Percentiles rank a stretch among this genome's conserved stretches.
These are phyloP conservation scores for Leptinotarsa lineolata DNA, from an alignment of 1,140 invertebrate species.

Conservation along the genomic window DNA sequence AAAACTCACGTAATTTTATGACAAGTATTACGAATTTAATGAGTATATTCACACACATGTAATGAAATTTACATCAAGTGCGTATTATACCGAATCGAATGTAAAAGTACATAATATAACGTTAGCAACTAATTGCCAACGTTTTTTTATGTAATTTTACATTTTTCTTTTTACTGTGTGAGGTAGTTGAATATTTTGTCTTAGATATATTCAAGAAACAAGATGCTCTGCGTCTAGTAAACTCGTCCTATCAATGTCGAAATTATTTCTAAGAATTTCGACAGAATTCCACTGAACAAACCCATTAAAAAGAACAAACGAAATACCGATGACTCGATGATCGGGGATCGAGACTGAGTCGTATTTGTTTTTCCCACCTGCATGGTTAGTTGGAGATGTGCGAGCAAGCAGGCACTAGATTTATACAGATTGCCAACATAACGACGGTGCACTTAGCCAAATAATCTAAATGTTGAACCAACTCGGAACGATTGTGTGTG, in stretches of 20 bases:
- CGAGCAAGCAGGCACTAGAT: slow-evolving; percentile 2
- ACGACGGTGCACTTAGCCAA: slow-evolving; percentile 7
- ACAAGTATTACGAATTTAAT: too few species aligned
- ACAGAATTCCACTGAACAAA: slow-evolving; percentile 8
- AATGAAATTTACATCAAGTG: too few species aligned
- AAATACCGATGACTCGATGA: not conserved
- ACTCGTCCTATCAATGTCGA: not conserved
- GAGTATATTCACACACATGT: too few species aligned
- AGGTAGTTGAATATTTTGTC: too few species aligned
- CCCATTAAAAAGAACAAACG: slow-evolving; percentile 7
- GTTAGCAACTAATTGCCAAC: too few species aligned
- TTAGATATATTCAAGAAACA: not conserved
- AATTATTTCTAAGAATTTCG: not conserved
- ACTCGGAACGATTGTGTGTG: slow-evolving; percentile 5
- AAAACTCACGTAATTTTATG: too few species aligned
- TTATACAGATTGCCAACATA: slow-evolving; percentile 8
- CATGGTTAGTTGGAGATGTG: not conserved
- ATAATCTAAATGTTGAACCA: slow-evolving; percentile 8
- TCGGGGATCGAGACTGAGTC: not conserved
- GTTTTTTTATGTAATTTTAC: too few species aligned
- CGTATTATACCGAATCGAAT: too few species aligned
- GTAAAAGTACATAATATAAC: too few species aligned
- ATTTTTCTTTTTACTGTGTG: too few species aligned
- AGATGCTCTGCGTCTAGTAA: not conserved
- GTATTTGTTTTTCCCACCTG: slow-evolving; percentile 8